These are phyloP conservation scores for Caprella mutica DNA, from an alignment of 2,888 invertebrate genomes.

Conservation along the genomic window DNA sequence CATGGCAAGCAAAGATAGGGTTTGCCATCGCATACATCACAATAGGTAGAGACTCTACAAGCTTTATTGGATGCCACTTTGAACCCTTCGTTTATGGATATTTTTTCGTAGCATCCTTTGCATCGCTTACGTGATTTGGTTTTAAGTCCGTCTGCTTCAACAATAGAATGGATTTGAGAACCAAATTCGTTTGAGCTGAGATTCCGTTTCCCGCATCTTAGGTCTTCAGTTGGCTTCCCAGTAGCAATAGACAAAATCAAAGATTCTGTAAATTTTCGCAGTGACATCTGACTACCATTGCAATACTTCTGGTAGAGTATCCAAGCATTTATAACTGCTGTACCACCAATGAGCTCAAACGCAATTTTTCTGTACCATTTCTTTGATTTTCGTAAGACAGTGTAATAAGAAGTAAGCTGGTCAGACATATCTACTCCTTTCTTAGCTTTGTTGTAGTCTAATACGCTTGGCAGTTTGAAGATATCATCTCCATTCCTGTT, in stretches of 20 bases:
- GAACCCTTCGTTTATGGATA: conserved; percentile 4
- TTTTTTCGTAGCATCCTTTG: conserved; percentile 14
- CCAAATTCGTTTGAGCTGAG: not conserved
- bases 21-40: conserved; percentile 7
- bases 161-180: not conserved
- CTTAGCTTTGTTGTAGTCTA: conserved; percentile 9
- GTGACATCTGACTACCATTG: not conserved
- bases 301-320: conserved; percentile 9
- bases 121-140: conserved; percentile 5
- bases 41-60: conserved; percentile 14
- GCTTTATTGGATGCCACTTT: conserved; percentile 15
- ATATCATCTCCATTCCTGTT: conserved; percentile 3
- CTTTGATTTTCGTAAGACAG: conserved; percentile 1
- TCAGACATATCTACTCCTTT: conserved; percentile 15
- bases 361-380: conserved; percentile 13
- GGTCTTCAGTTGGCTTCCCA: not conserved
- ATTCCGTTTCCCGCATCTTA: not conserved
- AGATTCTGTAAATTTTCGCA: conserved; percentile 5
- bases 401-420: conserved; percentile 8
- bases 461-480: conserved; percentile 10
- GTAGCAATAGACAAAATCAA: not conserved
- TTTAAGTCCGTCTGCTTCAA: not conserved
- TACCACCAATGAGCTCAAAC: conserved; percentile 5
- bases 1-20: conserved; percentile 11
- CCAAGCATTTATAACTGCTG: conserved; percentile 11